These are phyloP conservation scores for Sander lucioperca DNA, from an alignment of 2,113 vertebrate species.

Conservation along the genomic window DNA sequence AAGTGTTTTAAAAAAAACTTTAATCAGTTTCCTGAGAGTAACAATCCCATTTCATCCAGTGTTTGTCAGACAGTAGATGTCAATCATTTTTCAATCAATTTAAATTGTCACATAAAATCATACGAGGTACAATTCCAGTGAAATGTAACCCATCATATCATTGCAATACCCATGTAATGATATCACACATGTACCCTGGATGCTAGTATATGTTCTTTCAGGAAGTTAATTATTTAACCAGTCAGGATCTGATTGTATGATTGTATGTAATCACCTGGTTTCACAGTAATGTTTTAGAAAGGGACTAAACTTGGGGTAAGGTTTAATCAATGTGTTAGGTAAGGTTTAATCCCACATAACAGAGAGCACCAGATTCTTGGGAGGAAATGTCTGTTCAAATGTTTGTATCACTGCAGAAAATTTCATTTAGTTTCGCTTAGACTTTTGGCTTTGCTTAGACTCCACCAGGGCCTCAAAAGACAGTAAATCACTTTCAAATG, in stretches of 20 bases:
- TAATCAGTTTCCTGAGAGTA: background rate
- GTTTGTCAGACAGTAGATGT: background rate
- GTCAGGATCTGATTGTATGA: background rate
- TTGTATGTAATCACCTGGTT: background rate
- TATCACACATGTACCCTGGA: too few species aligned
- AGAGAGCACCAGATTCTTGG: background rate
- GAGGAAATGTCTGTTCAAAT: background rate
- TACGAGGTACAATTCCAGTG: too few species aligned
- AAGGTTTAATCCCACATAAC: conserved; percentile 12
- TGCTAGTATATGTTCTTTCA: background rate
- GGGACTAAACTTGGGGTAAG: background rate
- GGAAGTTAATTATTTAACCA: conserved; percentile 5
- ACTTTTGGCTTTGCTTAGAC: background rate
- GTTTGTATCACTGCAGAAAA: conserved; percentile 12
- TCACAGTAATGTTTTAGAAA: background rate
- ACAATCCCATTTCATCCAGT: background rate
- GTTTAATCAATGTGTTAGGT: conserved; percentile 12
- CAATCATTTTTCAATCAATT: too few species aligned
- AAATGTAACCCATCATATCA: too few species aligned
- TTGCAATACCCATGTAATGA: background rate
- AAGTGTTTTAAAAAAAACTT: too few species aligned
- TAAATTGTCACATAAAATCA: too few species aligned
- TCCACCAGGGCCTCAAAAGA: background rate
- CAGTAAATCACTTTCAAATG: background rate
- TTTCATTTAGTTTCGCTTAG: background rate